Conservation (phyloP, 2,797 vertebrate species). For the Karalla daura region DNA sequence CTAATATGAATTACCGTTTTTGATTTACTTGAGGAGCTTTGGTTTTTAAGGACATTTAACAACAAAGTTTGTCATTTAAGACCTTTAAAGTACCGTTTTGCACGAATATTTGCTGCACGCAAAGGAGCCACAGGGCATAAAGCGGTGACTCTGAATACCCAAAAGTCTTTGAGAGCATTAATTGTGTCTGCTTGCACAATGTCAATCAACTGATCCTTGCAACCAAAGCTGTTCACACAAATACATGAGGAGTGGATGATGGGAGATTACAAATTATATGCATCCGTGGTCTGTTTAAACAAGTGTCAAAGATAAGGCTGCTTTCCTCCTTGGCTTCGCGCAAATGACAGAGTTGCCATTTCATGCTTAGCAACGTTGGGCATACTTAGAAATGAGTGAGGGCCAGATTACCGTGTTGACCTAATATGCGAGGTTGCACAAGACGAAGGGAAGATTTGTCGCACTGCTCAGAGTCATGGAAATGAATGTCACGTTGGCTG, state of each 20-base stretch:
- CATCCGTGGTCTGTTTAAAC: slow-evolving; percentile 58
- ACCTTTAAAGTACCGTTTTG: no score
- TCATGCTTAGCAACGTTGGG: slow-evolving; percentile 30
- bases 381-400: slow-evolving; percentile 24
- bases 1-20: no score
- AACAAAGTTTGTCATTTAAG: no score
- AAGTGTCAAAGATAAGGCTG: slow-evolving; percentile 57
- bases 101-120: neutral
- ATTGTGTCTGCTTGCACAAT: slow-evolving; percentile 47
- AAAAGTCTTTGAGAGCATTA: slow-evolving; percentile 49
- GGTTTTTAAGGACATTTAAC: no score
- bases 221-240: slow-evolving; percentile 66
- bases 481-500: slow-evolving; percentile 12
- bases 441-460: slow-evolving; percentile 3
- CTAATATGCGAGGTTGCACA: slow-evolving; percentile 3
- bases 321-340: slow-evolving; percentile 43
- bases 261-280: slow-evolving; percentile 57
- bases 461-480: slow-evolving; percentile 5
- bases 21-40: no score
- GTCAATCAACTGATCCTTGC: slow-evolving; percentile 62
- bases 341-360: slow-evolving; percentile 38
- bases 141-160: slow-evolving; percentile 16
- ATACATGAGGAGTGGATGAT: slow-evolving; percentile 46
- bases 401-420: slow-evolving; percentile 26
- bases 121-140: slow-evolving; percentile 15